Percentiles rank a stretch among this genome's conserved stretches.
Conservation (phyloP, 2,113 vertebrate genomes). For the Apaloderma vittatum region DNA sequence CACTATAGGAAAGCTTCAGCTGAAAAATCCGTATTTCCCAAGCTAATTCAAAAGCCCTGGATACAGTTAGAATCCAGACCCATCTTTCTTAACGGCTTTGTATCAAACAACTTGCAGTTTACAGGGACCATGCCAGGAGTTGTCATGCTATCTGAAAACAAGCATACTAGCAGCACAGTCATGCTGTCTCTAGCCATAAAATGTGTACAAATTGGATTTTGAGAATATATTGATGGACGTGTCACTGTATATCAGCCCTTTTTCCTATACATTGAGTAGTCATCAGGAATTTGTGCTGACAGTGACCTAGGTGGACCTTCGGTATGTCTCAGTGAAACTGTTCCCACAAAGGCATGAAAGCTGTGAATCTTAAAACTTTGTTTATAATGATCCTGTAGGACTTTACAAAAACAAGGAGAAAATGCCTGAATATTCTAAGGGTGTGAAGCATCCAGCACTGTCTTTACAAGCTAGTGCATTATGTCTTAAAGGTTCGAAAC, state of each 20-base stretch:
- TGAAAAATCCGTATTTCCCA: background rate
- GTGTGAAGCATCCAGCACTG: slow-evolving; percentile 4
- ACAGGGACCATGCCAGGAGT: background rate
- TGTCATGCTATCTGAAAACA: background rate
- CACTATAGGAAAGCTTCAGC: background rate
- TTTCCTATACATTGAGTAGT: background rate
- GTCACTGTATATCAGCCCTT: background rate
- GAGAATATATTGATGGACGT: background rate
- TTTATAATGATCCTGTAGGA: background rate
- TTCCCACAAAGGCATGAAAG: background rate
- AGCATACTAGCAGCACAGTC: background rate
- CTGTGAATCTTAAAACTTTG: background rate
- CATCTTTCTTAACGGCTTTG: background rate
- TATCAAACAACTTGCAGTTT: background rate
- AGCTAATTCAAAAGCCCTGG: background rate
- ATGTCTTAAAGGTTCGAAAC: slow-evolving; percentile 20
- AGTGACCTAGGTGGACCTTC: background rate
- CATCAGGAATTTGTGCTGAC: background rate
- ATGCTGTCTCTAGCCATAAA: background rate
- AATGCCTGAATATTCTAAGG: background rate
- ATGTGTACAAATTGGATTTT: background rate
- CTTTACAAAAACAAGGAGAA: background rate
- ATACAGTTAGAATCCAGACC: background rate
- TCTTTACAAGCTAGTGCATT: slow-evolving; percentile 27
- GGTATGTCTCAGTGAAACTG: background rate